A percentile compares a stretch with the other conserved stretches of the same genome.
These are phyloP conservation scores for Drosophila parvula DNA, from an alignment of 1,140 invertebrate genomes.

Conservation along the genomic window DNA sequence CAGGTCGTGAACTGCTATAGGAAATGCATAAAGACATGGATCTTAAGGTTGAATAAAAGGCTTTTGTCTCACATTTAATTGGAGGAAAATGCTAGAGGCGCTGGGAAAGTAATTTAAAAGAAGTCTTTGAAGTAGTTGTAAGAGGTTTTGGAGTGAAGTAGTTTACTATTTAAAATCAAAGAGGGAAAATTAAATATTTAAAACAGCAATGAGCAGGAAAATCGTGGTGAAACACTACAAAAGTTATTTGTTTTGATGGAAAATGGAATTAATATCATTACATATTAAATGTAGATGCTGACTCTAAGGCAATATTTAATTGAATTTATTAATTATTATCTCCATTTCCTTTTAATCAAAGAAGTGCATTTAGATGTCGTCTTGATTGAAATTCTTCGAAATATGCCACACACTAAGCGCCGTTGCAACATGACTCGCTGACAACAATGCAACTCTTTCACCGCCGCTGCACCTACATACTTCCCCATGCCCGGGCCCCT, in stretches of 20 bases:
- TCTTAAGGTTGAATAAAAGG: conserved; percentile 37
- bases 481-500: neutral
- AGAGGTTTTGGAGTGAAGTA: neutral
- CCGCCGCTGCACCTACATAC: conserved; percentile 30
- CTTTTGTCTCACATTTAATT: conserved; percentile 12
- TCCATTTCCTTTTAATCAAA: neutral
- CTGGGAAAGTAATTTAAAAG: neutral
- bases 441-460: conserved; percentile 75
- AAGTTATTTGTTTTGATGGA: neutral
- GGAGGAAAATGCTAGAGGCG: neutral
- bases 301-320: neutral
- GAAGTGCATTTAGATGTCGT: conserved; percentile 63
- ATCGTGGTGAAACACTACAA: no score
- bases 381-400: conserved; percentile 2
- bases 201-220: neutral
- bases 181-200: neutral
- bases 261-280: fast-evolving
- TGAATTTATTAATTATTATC: neutral
- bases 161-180: neutral
- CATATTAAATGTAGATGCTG: neutral
- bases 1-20: conserved; percentile 3
- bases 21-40: conserved; percentile 7
- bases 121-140: neutral
- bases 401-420: conserved; percentile 70
- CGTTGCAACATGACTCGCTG: conserved; percentile 73